Evolutionary conservation across 2,797 vertebrate species (phyloP), one percentile per base, ranked within the genome.

Genomic region (Notoglanidium macrostoma): DNA sequence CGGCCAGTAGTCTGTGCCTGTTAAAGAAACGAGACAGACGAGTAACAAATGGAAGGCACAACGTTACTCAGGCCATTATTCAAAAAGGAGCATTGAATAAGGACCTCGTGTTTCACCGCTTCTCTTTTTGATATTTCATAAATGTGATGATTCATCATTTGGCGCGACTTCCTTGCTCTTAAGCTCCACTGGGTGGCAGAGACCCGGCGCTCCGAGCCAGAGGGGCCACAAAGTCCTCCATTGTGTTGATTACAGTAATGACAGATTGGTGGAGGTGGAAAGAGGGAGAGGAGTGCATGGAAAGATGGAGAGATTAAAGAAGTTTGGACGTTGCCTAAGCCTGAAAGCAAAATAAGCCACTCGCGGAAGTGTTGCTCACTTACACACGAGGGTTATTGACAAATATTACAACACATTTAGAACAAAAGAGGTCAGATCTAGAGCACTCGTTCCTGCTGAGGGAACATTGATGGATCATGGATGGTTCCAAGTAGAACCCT

Each of bases 101-200:
- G 89, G 88, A 89, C 87, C 88, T 78, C 55, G 32, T 63, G 76
- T 82, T 76, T 84, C 70, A 14, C 70, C 23, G 23, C 46, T 68
- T 85, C 61, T n/a, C 87, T 61, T 80, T 68, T 91, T 92, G 88
- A 92, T 93, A 92, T 92, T 92, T 91, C 74, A 91, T 91, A 92
- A 91, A 92, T 89, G 89, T 92, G 92, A 94, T 93, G 91, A 95
- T 94, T 95, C 93, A 94, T 91, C 93, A 87, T 92, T 94, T 94
- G 92, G 93, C 93, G 92, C 89, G 65, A 92, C 72, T 29, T 79
- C 83, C 85, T 88, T 83, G 89, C 87, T 65, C 89, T 88, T 91
- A 88, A 89, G 89, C 90, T 89, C 86, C 79, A 89, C 88, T 87
- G 88, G 89, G 87, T 88, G 87, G 80, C 46, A n/a, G 72, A 55